phyloP scores from a whole-genome alignment of 2,888 invertebrate species.

The Subacronicta megacephala region DNA sequence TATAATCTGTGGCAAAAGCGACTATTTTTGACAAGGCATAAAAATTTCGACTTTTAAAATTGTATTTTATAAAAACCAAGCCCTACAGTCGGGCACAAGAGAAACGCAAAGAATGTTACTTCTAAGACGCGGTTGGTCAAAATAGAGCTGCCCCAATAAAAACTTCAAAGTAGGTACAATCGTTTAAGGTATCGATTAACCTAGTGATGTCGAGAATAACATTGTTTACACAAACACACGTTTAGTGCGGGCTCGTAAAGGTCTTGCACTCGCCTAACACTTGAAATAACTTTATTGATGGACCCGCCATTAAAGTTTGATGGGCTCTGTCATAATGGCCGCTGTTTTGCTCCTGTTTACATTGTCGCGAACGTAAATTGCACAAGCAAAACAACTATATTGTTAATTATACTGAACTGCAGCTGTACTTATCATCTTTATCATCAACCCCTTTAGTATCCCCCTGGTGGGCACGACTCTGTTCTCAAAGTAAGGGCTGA shows the following conservation, averaged over 20 bases:
- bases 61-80: too few species aligned
- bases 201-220: slow-evolving; percentile 48
- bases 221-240: slow-evolving; percentile 46
- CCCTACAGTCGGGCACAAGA: too few species aligned
- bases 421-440: too few species aligned
- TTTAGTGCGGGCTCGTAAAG: slow-evolving; percentile 56
- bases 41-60: too few species aligned
- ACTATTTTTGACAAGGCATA: too few species aligned
- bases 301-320: slow-evolving; percentile 63
- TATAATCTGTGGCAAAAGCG: too few species aligned
- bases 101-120: not conserved
- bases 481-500: too few species aligned
- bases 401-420: too few species aligned
- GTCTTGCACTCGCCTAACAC: slow-evolving; percentile 53
- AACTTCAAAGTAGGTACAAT: slow-evolving; percentile 34
- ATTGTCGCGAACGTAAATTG: slow-evolving; percentile 55
- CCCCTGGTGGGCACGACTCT: too few species aligned
- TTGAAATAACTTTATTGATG: slow-evolving; percentile 71
- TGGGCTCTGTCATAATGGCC: slow-evolving; percentile 59
- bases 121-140: not conserved
- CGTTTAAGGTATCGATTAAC: slow-evolving; percentile 45
- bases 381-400: slow-evolving; percentile 6
- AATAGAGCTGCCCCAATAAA: slow-evolving; percentile 6
- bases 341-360: slow-evolving; percentile 54
- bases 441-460: too few species aligned